phyloP scores from a whole-genome alignment of 2,888 invertebrate genomes.

The Deilephila porcellus region DNA sequence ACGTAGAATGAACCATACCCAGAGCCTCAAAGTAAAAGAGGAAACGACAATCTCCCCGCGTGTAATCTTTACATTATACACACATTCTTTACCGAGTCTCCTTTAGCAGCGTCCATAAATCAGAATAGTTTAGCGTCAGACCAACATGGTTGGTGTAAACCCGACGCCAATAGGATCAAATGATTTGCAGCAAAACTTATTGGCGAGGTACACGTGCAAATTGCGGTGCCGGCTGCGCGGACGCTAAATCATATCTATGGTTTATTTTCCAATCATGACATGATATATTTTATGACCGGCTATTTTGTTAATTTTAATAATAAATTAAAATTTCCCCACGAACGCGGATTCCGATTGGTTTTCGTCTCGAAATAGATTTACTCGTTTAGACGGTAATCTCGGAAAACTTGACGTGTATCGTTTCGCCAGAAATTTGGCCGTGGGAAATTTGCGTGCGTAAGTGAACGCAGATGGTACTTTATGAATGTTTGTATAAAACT shows the following conservation, averaged over 20 bases:
- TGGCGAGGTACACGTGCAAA: slow-evolving; percentile 52
- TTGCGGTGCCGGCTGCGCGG: slow-evolving; percentile 45
- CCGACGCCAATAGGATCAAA: slow-evolving; percentile 56
- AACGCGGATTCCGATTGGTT: slow-evolving; percentile 33
- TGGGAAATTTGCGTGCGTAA: slow-evolving; percentile 16
- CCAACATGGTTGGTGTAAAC: slow-evolving; percentile 42
- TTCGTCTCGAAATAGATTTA: slow-evolving; percentile 28
- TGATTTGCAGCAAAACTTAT: slow-evolving; percentile 55
- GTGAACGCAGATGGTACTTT: not conserved
- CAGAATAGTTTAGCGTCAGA: slow-evolving; percentile 38
- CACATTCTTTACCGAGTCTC: slow-evolving; percentile 26
- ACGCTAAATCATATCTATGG: slow-evolving; percentile 58
- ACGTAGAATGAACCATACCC: not conserved
- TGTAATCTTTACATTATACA: slow-evolving; percentile 24
- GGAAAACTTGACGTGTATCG: slow-evolving; percentile 15
- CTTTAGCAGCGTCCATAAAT: slow-evolving; percentile 32
- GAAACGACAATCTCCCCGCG: not conserved
- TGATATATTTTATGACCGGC: slow-evolving; percentile 54
- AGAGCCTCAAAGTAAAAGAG: not conserved
- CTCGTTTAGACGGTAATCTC: slow-evolving; percentile 27
- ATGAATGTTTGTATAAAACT: not conserved
- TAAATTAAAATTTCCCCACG: slow-evolving; percentile 30
- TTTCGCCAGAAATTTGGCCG: slow-evolving; percentile 11
- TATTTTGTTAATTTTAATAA: slow-evolving; percentile 47
- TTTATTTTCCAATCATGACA: slow-evolving; percentile 54